Conservation (phyloP, 1,140 invertebrate species). For the Megalonaias nervosa region DNA sequence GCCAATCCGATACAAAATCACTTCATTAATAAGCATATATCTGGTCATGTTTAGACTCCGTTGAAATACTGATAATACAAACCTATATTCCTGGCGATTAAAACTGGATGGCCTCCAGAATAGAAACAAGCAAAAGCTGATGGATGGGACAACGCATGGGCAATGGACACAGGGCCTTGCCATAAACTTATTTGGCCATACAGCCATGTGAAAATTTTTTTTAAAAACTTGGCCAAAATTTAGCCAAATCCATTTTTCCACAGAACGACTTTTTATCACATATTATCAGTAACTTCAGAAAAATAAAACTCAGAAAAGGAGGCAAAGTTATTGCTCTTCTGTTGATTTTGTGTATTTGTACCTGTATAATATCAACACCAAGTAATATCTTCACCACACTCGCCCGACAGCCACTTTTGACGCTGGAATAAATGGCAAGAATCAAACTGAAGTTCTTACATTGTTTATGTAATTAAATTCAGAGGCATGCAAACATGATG, state of each 20-base stretch:
- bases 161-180: not conserved
- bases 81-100: too few relatives aligned
- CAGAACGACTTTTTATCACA: not conserved
- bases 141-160: not conserved
- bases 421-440: conserved; percentile 39
- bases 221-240: too few relatives aligned
- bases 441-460: not conserved
- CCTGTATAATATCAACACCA: conserved; percentile 55
- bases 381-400: conserved; percentile 54
- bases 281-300: too few relatives aligned
- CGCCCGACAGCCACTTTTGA: conserved; percentile 37
- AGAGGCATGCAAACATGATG: not conserved
- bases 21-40: too few relatives aligned
- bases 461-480: not conserved
- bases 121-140: not conserved
- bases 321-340: too few relatives aligned
- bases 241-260: too few relatives aligned
- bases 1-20: too few relatives aligned
- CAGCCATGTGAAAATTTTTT: not conserved
- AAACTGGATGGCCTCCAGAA: too few relatives aligned
- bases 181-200: too few relatives aligned
- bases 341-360: conserved; percentile 11
- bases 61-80: too few relatives aligned
- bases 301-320: too few relatives aligned
- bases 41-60: too few relatives aligned